phyloP scores from a whole-genome alignment of 2,113 vertebrate species.

The Oryzias melastigma region DNA sequence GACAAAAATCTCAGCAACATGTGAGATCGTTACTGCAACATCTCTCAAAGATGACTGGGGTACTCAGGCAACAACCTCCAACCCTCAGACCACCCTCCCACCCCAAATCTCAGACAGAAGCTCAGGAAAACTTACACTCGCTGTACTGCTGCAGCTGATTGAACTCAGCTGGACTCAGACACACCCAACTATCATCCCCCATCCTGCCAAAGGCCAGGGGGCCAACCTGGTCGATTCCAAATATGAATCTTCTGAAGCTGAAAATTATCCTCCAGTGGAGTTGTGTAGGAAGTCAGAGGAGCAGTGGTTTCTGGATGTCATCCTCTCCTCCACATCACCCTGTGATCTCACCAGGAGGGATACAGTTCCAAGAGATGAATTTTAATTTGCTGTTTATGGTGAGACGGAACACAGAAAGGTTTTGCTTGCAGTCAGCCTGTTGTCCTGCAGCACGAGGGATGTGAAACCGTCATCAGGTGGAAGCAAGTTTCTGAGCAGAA shows the following conservation, averaged over 20 bases:
- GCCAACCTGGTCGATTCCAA: background rate
- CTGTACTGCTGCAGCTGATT: constrained; percentile 92
- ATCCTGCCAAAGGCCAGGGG: constrained; percentile 70
- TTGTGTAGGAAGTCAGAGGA: constrained; percentile 24
- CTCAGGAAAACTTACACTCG: constrained; percentile 84
- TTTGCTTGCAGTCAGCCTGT: background rate
- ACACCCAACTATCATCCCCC: constrained; percentile 85
- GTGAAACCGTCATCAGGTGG: constrained; percentile 7
- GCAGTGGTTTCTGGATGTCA: constrained; percentile 43
- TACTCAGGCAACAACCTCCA: too few relatives aligned
- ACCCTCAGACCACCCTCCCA: too few relatives aligned
- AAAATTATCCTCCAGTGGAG: constrained; percentile 50
- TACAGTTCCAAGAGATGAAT: constrained; percentile 2
- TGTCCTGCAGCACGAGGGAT: background rate
- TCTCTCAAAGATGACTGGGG: too few relatives aligned
- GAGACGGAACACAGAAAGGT: background rate
- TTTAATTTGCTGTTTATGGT: constrained; percentile 4
- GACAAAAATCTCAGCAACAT: too few relatives aligned
- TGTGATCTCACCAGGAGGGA: constrained; percentile 29
- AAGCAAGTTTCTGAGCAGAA: constrained; percentile 11
- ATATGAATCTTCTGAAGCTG: background rate
- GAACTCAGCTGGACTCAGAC: constrained; percentile 89
- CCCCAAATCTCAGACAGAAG: background rate
- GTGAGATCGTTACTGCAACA: too few relatives aligned
- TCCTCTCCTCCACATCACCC: constrained; percentile 22